Evolutionary conservation across 2,797 vertebrate genomes (phyloP), one percentile per base, ranked within the genome.

Genomic region (Esox masquinongy): DNA sequence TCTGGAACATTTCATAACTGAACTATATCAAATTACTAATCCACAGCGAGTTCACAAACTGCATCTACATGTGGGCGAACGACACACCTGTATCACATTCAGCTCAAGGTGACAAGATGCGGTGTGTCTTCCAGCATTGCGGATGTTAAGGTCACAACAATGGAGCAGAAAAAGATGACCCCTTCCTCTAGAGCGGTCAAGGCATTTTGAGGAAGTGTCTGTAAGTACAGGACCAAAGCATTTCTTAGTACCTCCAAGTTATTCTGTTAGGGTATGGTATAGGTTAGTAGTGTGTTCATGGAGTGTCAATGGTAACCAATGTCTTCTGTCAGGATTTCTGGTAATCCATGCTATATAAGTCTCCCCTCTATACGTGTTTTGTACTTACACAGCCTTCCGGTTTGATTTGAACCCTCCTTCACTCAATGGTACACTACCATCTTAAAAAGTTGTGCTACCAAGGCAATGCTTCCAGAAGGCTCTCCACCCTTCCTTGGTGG

Each of bases 101-200:
- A 90, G 86, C 85, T 87, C 82, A 82, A 89, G 81, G 84, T 90
- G 85, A 89, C 86, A 80, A 85, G 72, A 90, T 88, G 75, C 79
- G 89, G 66, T 90, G 82, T 74, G 17, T 92, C 82, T 90, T 89
- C 87, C 92, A 94, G 93, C 85, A 74, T 78, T 87, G 85, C 79
- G 64, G 90, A 92, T 93, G 89, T 86, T 90, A 91, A 91, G 86
- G 90, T 91, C 89, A 87, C 83, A 84, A 75, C 86, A 82, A 92
- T 92, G 93, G 90, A 86, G 81, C 89, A 87, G 82, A 90, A 83
- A 85, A 92, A 91, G 90, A 89, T 88, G 88, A 89, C 85, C 68
- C 83, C 77, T 69, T 82, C 77, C 79, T 83, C 75, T 61, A 69
- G 70, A 70, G 68, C 79, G 84, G 78, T 84, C 78, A 75, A 81